These are phyloP conservation scores for Lasioglossum vierecki DNA, from an alignment of 2,888 invertebrate genomes.

Conservation along the genomic window DNA sequence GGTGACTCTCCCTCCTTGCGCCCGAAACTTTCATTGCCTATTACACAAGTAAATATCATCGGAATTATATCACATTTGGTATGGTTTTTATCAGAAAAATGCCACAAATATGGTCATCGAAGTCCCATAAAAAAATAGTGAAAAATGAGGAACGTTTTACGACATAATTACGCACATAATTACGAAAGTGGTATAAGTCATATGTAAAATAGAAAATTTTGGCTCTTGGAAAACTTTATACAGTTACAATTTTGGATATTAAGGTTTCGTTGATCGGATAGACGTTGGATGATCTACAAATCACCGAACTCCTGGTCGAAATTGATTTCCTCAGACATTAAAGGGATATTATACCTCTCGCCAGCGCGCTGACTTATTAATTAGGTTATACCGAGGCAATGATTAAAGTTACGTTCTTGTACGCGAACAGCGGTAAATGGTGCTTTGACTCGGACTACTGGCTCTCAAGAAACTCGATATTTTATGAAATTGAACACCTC, in stretches of 20 bases:
- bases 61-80: too few relatives aligned
- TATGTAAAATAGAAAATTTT: too few relatives aligned
- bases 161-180: too few relatives aligned
- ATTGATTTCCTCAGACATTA: not conserved
- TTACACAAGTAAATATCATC: too few relatives aligned
- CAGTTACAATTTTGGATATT: not conserved
- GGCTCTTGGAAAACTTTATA: not conserved
- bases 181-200: too few relatives aligned
- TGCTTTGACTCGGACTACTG: not conserved
- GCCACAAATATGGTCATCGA: too few relatives aligned
- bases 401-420: slow-evolving; percentile 12
- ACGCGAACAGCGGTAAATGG: not conserved
- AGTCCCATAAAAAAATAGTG: too few relatives aligned
- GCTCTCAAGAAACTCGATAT: not conserved
- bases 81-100: too few relatives aligned
- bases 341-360: not conserved
- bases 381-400: not conserved
- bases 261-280: too few relatives aligned
- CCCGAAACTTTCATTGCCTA: too few relatives aligned
- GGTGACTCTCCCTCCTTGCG: too few relatives aligned
- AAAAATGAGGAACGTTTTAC: too few relatives aligned
- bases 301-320: not conserved
- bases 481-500: slow-evolving; percentile 20
- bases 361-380: slow-evolving; percentile 2
- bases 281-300: not conserved